Conservation (phyloP, 1,140 invertebrate species). For the Chironomus striatipennis region DNA sequence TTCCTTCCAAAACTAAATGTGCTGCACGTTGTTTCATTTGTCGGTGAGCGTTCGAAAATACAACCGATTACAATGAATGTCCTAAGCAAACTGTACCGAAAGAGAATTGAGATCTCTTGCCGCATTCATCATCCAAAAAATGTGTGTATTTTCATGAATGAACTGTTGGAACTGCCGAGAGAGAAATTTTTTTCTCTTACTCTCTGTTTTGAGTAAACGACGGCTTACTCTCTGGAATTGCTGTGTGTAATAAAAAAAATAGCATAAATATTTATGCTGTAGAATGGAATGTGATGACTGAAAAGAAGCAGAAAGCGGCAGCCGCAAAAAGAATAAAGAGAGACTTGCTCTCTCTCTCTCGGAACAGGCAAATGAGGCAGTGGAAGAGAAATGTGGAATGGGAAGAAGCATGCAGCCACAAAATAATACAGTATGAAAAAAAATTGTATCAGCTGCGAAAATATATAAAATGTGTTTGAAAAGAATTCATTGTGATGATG, state of each 20-base stretch:
- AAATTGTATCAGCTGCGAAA: conserved; percentile 14
- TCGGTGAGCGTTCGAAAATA: background rate
- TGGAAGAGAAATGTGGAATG: background rate
- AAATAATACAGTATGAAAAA: background rate
- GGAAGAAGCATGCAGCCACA: background rate
- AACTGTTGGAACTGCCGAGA: background rate
- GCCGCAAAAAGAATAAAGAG: background rate
- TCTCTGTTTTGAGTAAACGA: background rate
- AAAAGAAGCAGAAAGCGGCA: background rate
- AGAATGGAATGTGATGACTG: background rate
- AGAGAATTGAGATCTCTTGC: background rate
- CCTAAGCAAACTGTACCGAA: background rate
- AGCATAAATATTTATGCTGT: background rate
- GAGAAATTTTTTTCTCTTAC: background rate
- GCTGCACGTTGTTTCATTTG: conserved; percentile 15
- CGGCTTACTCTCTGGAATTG: background rate
- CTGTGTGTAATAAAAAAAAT: too few relatives aligned
- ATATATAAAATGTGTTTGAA: background rate
- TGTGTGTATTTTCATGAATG: background rate
- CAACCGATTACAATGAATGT: conserved; percentile 18
- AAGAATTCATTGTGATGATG: background rate
- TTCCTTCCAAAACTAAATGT: background rate
- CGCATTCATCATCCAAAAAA: background rate
- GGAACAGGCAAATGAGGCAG: background rate
- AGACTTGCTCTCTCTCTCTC: background rate